phyloP scores from a whole-genome alignment of 2,113 vertebrate species.

The Amblyopsis rosae region DNA sequence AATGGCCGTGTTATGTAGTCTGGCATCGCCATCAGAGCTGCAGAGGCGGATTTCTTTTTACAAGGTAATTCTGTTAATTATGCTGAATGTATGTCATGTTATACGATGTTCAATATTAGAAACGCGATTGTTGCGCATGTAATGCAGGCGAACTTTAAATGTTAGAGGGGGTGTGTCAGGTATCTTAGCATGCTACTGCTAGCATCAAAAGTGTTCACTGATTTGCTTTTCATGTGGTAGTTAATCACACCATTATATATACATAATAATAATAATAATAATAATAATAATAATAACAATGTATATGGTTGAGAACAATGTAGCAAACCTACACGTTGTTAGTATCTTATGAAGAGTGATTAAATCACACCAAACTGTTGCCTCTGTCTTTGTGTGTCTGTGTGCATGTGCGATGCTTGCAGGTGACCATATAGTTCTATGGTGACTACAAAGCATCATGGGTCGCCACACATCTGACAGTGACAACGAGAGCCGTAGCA shows the following conservation, averaged over 20 bases:
- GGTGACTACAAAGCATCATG: constrained; percentile 72
- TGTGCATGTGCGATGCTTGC: background rate
- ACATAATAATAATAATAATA: no score
- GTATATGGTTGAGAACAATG: no score
- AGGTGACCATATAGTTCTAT: background rate
- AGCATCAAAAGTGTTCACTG: constrained; percentile 1
- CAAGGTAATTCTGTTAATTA: background rate
- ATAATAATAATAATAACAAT: no score
- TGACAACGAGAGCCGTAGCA: constrained; percentile 85
- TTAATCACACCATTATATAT: background rate
- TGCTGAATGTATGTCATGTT: background rate
- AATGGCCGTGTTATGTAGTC: constrained; percentile 39
- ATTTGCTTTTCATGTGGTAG: background rate
- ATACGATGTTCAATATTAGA: background rate
- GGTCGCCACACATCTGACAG: constrained; percentile 92
- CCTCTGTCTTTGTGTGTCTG: background rate
- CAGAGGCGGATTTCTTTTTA: constrained; percentile 44
- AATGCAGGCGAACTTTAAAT: no score
- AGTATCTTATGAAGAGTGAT: no score
- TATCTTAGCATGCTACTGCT: constrained; percentile 52
- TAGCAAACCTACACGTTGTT: no score
- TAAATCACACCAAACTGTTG: no score
- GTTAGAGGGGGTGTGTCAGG: constrained; percentile 1
- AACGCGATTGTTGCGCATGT: background rate
- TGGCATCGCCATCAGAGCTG: constrained; percentile 35